These are phyloP conservation scores for Isichthys henryi DNA, from an alignment of 2,113 vertebrate species.

Conservation along the genomic window DNA sequence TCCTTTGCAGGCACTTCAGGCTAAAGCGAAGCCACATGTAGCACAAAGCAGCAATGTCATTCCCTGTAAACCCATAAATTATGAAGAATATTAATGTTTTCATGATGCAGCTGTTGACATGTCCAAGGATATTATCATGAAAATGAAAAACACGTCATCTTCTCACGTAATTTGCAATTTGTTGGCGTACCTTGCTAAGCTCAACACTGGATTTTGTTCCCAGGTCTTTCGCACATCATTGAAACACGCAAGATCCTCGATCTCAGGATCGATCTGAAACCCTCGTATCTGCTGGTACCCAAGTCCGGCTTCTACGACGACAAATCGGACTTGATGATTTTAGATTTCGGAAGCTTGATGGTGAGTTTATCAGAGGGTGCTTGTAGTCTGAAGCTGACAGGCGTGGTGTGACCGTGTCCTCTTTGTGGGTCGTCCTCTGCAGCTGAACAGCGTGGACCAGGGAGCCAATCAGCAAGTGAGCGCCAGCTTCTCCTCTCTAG, in stretches of 20 bases:
- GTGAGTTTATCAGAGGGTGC: constrained; percentile 45
- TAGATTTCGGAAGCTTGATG: constrained; percentile 89
- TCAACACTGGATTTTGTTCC: neutral
- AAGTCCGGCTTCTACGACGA: constrained; percentile 73
- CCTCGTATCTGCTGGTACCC: constrained; percentile 86
- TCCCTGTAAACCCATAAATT: neutral
- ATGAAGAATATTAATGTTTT: neutral
- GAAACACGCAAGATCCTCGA: constrained; percentile 88
- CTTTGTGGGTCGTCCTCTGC: constrained; percentile 5
- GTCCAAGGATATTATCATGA: neutral
- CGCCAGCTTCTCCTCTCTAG: constrained; percentile 70
- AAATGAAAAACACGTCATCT: neutral
- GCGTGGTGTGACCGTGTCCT: neutral
- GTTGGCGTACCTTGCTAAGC: neutral
- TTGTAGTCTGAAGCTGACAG: neutral
- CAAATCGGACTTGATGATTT: constrained; percentile 73
- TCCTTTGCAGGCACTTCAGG: neutral
- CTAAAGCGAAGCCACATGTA: neutral
- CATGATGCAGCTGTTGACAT: neutral
- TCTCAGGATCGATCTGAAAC: constrained; percentile 80
- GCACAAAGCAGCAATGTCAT: neutral
- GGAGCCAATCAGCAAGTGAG: constrained; percentile 43
- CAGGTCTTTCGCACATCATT: constrained; percentile 89
- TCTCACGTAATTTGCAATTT: neutral
- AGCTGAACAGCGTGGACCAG: constrained; percentile 82